phyloP scores from a whole-genome alignment of 1,140 invertebrate species.

The Leucophenga varia region DNA sequence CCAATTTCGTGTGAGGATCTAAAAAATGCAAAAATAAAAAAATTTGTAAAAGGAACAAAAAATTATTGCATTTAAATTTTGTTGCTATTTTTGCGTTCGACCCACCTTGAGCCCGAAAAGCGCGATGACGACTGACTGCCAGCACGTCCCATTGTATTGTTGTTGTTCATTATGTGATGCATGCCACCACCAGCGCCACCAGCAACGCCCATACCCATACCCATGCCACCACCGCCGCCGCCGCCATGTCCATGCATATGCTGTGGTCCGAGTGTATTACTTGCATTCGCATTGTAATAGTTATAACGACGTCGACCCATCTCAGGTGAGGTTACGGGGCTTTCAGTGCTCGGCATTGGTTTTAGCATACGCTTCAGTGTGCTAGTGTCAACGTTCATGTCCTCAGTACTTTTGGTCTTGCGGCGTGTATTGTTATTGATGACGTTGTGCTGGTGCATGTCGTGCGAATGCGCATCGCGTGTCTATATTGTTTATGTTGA shows the following conservation, averaged over 20 bases:
- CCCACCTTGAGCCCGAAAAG: conserved; percentile 58
- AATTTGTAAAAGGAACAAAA: no score
- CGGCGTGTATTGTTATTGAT: conserved; percentile 73
- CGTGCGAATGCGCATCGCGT: conserved; percentile 54
- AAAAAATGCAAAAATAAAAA: conserved; percentile 11
- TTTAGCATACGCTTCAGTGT: conserved; percentile 92
- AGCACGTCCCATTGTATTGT: conserved; percentile 51
- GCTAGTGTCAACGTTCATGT: conserved; percentile 85
- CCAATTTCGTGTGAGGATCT: conserved; percentile 69
- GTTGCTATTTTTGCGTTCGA: not conserved
- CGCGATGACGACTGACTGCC: conserved; percentile 54
- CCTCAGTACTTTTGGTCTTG: conserved; percentile 87
- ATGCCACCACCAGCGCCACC: conserved; percentile 39
- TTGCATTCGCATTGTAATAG: conserved; percentile 59
- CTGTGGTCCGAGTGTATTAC: conserved; percentile 55
- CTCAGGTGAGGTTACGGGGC: conserved; percentile 84
- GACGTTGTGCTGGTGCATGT: conserved; percentile 61
- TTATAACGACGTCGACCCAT: conserved; percentile 75
- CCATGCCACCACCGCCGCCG: conserved; percentile 29
- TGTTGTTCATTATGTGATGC: conserved; percentile 56
- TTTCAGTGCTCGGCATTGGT: conserved; percentile 84
- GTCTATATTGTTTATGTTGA: no score
- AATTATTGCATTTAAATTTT: not conserved
- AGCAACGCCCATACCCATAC: conserved; percentile 15
- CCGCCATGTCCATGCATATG: conserved; percentile 58